A percentile compares a stretch with the other conserved stretches of the same genome.
phyloP scores from a whole-genome alignment of 2,888 invertebrate genomes.

The Trichopoda pennipes region DNA sequence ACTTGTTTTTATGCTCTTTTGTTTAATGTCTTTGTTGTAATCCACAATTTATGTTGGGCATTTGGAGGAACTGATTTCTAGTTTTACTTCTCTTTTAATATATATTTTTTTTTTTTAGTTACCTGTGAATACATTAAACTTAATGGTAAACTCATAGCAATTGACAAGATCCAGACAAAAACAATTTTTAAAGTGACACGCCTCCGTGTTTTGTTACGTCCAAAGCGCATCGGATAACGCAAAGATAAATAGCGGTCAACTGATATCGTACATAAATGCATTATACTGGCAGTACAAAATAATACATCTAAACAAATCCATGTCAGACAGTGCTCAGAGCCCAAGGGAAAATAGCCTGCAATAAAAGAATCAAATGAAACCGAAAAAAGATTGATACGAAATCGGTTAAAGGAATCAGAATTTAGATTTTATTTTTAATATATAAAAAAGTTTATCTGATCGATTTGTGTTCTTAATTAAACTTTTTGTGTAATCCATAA shows the following conservation, averaged over 20 bases:
- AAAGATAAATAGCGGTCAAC: constrained; percentile 96
- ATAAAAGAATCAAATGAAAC: no score
- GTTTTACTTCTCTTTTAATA: no score
- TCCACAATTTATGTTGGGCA: no score
- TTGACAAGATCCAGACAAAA: constrained; percentile 95
- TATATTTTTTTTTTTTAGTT: constrained; percentile 70
- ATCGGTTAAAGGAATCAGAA: no score
- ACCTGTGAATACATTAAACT: constrained; percentile 95
- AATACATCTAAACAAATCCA: constrained; percentile 98
- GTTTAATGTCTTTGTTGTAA: no score
- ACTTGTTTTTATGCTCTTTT: no score
- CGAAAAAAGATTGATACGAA: neutral
- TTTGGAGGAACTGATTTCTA: no score
- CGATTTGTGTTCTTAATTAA: no score
- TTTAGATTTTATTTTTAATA: no score
- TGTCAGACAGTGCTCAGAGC: constrained; percentile 92
- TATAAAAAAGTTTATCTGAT: no score
- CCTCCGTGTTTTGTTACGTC: constrained; percentile 92
- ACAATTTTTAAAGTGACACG: constrained; percentile 94
- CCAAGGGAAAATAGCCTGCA: constrained; percentile 90
- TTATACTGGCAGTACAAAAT: constrained; percentile 97
- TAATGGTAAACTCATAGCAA: constrained; percentile 94
- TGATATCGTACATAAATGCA: constrained; percentile 98
- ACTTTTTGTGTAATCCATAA: no score
- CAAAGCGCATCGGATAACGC: constrained; percentile 95